Percentiles rank a stretch among this genome's conserved stretches.
These are phyloP conservation scores for Brenthis hecate DNA, from an alignment of 2,888 invertebrate species.

Conservation along the genomic window DNA sequence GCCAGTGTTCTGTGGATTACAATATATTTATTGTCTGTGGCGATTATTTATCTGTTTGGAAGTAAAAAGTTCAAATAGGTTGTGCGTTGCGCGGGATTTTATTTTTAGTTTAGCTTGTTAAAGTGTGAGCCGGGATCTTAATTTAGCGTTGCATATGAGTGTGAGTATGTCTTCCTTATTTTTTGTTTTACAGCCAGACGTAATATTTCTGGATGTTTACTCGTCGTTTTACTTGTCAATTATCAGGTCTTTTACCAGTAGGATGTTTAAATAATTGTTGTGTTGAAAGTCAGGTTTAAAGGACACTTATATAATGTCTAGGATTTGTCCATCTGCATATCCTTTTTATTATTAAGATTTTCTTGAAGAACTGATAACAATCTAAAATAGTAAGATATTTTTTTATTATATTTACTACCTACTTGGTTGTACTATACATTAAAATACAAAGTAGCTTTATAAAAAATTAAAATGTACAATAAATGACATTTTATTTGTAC, in stretches of 20 bases:
- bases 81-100: slow-evolving; percentile 70
- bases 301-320: slow-evolving; percentile 1
- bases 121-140: slow-evolving; percentile 76
- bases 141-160: slow-evolving; percentile 74
- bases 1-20: slow-evolving; percentile 19
- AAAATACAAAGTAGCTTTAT: too few relatives aligned
- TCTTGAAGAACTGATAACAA: too few relatives aligned
- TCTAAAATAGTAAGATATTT: too few relatives aligned
- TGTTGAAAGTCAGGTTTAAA: slow-evolving; percentile 14
- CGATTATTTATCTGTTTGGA: slow-evolving; percentile 10
- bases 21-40: slow-evolving; percentile 14
- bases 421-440: too few relatives aligned
- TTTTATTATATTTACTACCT: too few relatives aligned
- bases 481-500: too few relatives aligned
- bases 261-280: slow-evolving; percentile 3
- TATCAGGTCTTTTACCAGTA: slow-evolving; percentile 16
- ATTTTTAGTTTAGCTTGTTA: slow-evolving; percentile 81
- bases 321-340: neutral
- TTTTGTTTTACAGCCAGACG: slow-evolving; percentile 45
- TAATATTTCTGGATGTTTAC: slow-evolving; percentile 19
- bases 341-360: neutral
- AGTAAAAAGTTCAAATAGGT: slow-evolving; percentile 59
- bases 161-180: slow-evolving; percentile 77
- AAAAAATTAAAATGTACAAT: too few relatives aligned
- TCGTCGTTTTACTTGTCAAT: slow-evolving; percentile 17